Evolutionary conservation across 2,888 invertebrate species (phyloP), one percentile per base, ranked within the genome.

Genomic region (Polydesmus complanatus): DNA sequence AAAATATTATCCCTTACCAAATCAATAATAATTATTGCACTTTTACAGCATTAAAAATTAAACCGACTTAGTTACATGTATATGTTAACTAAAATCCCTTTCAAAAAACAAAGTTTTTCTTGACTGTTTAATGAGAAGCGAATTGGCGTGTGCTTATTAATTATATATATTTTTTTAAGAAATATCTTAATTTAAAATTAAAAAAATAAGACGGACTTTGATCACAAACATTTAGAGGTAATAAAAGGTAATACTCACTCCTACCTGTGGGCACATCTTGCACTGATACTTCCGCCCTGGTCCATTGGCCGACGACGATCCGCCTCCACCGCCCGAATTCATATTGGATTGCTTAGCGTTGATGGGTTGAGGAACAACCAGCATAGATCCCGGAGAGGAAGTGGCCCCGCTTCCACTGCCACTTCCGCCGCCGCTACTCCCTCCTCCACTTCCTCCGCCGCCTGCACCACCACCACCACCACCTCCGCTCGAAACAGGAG

Each of bases 191-290:
- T n/a, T n/a, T n/a, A n/a, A n/a, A n/a, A n/a, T n/a, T n/a, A n/a
- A n/a, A n/a, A n/a, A n/a, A n/a, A n/a, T n/a, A n/a, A n/a, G n/a
- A n/a, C n/a, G n/a, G n/a, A n/a, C n/a, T n/a, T n/a, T n/a, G n/a
- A n/a, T n/a, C 37, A 37, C 37, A 37, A 37, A 37, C 37, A 37
- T 37, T 37, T 14, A 37, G 37, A 37, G 37, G 14, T 37, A 37
- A 37, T 37, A 37, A 37, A 37, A 37, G 37, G 37, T 37, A 37
- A 37, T 37, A 37, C 37, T 37, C 37, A 37, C 37, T 77, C 86
- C 79, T 77, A 95, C 93, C 90, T 94, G 91, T 66, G 92, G 91
- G 74, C 92, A 92, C 92, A 93, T 93, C 78, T 93, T 93, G 82
- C 92, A 92, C 75, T 90, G 90, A 77, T 92, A 93, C 77, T 92